These are phyloP conservation scores for Drosophila dives DNA, from an alignment of 2,888 invertebrate species.

Conservation along the genomic window DNA sequence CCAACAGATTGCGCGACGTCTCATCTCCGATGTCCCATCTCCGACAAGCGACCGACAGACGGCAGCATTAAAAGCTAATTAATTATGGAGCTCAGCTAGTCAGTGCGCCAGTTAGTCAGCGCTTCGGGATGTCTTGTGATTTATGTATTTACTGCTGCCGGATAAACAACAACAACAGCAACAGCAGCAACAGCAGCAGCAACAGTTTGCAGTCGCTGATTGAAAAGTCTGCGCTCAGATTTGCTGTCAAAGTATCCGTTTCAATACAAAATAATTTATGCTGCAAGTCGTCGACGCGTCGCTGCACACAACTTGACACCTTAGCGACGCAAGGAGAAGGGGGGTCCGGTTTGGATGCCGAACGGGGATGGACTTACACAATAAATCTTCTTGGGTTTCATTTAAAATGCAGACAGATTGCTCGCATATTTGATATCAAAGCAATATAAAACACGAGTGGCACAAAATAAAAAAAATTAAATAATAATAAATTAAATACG, in stretches of 20 bases:
- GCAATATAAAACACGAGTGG: conserved; percentile 24
- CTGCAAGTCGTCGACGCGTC: conserved; percentile 44
- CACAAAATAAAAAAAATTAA: not conserved
- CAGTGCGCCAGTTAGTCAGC: conserved; percentile 52
- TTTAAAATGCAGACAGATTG: conserved; percentile 78
- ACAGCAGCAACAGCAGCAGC: conserved; percentile 28
- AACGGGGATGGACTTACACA: conserved; percentile 49
- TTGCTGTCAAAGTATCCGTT: conserved; percentile 67
- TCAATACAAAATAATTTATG: conserved; percentile 78
- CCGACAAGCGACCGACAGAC: conserved; percentile 8
- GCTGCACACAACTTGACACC: conserved; percentile 71
- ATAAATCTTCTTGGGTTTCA: conserved; percentile 79
- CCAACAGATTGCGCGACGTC: conserved; percentile 40
- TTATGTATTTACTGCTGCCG: conserved; percentile 50
- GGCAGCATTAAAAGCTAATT: conserved; percentile 79
- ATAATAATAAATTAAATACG: not conserved
- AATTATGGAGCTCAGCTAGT: conserved; percentile 67
- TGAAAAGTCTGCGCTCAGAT: conserved; percentile 64
- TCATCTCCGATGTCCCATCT: conserved; percentile 11
- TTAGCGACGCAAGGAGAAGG: conserved; percentile 38
- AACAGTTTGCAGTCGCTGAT: conserved; percentile 71
- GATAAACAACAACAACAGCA: not conserved
- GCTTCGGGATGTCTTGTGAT: conserved; percentile 60
- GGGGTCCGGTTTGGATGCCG: not conserved
- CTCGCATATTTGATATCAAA: conserved; percentile 73